Evolutionary conservation across 64 coral and sea anemone genomes (phyloP).

Genomic region (Actinia equina): DNA sequence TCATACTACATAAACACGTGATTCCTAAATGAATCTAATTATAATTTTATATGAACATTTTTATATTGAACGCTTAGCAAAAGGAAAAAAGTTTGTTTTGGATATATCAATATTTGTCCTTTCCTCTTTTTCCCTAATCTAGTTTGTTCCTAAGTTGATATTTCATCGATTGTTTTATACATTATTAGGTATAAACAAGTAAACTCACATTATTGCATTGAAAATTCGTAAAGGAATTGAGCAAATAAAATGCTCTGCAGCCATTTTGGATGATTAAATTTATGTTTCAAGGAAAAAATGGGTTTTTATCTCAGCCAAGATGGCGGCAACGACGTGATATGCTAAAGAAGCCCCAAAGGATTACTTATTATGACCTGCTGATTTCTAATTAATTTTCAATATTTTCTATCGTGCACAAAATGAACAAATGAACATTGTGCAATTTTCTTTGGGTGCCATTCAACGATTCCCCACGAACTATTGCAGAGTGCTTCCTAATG

Average conservation of each 20-base stretch:
- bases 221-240: no score
- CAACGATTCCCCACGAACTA: background rate
- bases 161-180: background rate
- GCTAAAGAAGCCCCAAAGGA: background rate
- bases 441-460: background rate
- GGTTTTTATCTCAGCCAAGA: background rate
- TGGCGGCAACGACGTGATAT: background rate
- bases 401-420: no score
- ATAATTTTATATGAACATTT: background rate
- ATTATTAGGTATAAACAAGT: background rate
- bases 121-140: background rate
- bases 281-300: background rate
- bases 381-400: no score
- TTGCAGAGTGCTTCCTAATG: background rate
- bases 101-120: background rate
- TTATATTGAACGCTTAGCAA: background rate
- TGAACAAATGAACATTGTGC: background rate
- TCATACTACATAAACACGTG: background rate
- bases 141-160: background rate
- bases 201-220: background rate
- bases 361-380: background rate
- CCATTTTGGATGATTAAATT: background rate
- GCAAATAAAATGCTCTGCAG: background rate
- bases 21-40: slow-evolving; percentile 6
- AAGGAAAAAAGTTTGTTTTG: background rate